Conservation (phyloP, 2,797 vertebrate species). For the Denticeps clupeoides region DNA sequence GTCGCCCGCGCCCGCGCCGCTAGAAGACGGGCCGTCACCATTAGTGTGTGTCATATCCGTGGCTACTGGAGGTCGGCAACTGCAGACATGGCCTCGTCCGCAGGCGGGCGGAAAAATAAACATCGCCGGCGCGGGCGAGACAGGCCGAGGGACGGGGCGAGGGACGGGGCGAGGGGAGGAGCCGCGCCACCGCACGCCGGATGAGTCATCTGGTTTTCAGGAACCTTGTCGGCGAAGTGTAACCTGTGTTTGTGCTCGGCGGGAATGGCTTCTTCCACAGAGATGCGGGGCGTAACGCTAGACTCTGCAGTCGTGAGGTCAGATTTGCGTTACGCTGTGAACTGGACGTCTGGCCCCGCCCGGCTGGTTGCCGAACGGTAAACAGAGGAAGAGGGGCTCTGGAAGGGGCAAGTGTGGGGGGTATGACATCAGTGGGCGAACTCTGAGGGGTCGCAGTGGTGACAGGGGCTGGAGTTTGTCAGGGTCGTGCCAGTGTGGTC, state of each 20-base stretch:
- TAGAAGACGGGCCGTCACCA: too few species aligned
- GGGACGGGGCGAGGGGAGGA: conserved; percentile 23
- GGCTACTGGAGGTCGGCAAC: conserved; percentile 14
- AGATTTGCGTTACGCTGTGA: conserved; percentile 54
- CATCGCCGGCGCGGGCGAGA: conserved; percentile 23
- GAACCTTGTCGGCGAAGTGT: conserved; percentile 46
- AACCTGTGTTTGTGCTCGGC: conserved; percentile 55
- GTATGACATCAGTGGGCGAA: conserved; percentile 55
- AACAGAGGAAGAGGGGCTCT: conserved; percentile 57
- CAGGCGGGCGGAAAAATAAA: conserved; percentile 63
- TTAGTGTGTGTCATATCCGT: conserved; percentile 2
- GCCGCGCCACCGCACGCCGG: conserved; percentile 35
- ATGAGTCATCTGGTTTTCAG: conserved; percentile 53
- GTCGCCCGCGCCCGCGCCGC: too few species aligned
- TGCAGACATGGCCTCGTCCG: conserved; percentile 35
- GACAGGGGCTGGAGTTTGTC: conserved; percentile 45
- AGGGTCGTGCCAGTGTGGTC: conserved; percentile 21
- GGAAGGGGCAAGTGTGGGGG: conserved; percentile 31
- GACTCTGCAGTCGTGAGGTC: conserved; percentile 55
- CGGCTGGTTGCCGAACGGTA: conserved; percentile 53
- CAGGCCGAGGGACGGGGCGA: conserved; percentile 18
- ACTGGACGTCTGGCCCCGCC: conserved; percentile 59
- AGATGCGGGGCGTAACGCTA: conserved; percentile 38
- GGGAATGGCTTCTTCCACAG: conserved; percentile 46
- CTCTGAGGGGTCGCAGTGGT: conserved; percentile 51